phyloP scores from a whole-genome alignment of 30 jellyfish, hydroid and myxozoan species.

The Hydractinia echinata region DNA sequence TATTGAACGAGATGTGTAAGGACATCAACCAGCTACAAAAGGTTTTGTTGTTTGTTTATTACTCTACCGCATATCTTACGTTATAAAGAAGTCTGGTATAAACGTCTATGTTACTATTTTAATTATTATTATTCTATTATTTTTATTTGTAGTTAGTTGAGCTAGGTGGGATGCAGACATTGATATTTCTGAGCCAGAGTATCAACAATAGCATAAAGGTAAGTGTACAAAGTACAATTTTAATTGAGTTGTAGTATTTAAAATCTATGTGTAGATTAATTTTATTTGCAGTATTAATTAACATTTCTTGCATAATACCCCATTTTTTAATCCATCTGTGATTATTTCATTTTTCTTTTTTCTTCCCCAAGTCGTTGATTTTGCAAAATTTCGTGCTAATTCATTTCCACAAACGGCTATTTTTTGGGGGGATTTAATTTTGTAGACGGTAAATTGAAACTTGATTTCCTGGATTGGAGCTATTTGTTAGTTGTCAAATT shows the following conservation, averaged over 20 bases:
- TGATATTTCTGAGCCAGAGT: constrained; percentile 58
- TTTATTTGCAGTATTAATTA: too few relatives aligned
- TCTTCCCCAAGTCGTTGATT: too few relatives aligned
- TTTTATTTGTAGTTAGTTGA: constrained; percentile 52
- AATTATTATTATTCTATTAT: not conserved
- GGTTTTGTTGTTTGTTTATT: constrained; percentile 17
- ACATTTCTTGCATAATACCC: too few relatives aligned
- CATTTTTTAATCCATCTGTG: too few relatives aligned
- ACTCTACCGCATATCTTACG: too few relatives aligned
- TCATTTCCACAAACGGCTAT: too few relatives aligned
- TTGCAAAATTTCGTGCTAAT: too few relatives aligned
- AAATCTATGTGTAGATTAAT: not conserved
- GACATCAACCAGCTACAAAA: constrained; percentile 51
- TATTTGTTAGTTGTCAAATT: too few relatives aligned
- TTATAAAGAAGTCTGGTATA: not conserved
- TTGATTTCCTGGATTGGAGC: too few relatives aligned
- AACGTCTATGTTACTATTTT: not conserved
- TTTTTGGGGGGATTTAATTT: too few relatives aligned
- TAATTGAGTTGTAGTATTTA: not conserved
- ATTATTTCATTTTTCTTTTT: too few relatives aligned
- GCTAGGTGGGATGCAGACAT: constrained; percentile 79
- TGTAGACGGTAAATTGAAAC: too few relatives aligned
- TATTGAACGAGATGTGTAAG: constrained; percentile 46
- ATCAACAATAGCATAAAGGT: constrained; percentile 73
- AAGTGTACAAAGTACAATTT: not conserved